A percentile compares a stretch with the other conserved stretches of the same genome.
These are phyloP conservation scores for Nesidiocoris tenuis DNA, from an alignment of 2,888 invertebrate genomes.

Conservation along the genomic window DNA sequence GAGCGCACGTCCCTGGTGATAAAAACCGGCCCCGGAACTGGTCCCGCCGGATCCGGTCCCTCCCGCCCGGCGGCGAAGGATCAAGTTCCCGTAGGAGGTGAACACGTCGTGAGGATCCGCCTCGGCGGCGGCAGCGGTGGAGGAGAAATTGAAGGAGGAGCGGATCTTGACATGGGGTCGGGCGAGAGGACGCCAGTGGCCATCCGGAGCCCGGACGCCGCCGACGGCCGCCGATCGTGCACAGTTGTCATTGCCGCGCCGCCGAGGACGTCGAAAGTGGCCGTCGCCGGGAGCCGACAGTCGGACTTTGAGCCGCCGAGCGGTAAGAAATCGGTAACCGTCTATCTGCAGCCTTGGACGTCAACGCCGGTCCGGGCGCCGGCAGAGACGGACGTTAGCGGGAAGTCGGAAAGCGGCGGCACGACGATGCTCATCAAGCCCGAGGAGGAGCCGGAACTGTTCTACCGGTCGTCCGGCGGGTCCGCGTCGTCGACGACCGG, in stretches of 20 bases:
- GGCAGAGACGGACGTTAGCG: background rate
- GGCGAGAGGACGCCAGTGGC: conserved; percentile 1
- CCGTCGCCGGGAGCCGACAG: background rate
- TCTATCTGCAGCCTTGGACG: conserved; percentile 38
- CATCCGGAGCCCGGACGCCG: conserved; percentile 15
- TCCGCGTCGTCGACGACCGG: conserved; percentile 72
- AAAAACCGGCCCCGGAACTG: conserved; percentile 34
- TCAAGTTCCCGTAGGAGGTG: conserved; percentile 7
- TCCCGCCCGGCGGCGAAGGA: background rate
- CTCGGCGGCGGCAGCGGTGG: conserved; percentile 10
- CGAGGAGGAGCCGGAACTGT: conserved; percentile 24
- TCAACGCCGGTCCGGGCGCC: conserved; percentile 11
- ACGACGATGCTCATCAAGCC: conserved; percentile 32
- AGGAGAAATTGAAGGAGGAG: background rate
- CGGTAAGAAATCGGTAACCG: conserved; percentile 34
- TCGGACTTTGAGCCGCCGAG: conserved; percentile 2
- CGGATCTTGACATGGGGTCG: background rate
- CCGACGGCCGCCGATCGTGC: background rate
- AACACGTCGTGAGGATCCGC: conserved; percentile 35
- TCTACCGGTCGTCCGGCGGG: conserved; percentile 55
- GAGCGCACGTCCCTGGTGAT: conserved; percentile 33
- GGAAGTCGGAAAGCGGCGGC: background rate
- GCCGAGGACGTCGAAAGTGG: background rate
- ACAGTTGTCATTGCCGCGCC: background rate
- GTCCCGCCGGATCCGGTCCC: background rate